Percentiles rank a stretch among this genome's conserved stretches.
These are phyloP conservation scores for Calidris pygmaea DNA, from an alignment of 2,113 vertebrate species.

Conservation along the genomic window DNA sequence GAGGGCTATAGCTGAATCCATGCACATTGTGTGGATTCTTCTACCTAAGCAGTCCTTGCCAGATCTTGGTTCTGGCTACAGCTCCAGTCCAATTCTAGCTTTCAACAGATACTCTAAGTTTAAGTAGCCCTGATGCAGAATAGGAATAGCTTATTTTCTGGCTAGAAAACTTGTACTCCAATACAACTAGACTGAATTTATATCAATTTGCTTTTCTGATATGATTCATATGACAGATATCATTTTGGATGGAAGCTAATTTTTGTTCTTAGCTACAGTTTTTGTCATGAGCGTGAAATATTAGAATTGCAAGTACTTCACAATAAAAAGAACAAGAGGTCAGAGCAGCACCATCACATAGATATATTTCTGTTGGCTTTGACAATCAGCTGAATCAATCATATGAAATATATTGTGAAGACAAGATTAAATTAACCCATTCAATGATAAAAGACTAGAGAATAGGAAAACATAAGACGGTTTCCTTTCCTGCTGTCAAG, in stretches of 20 bases:
- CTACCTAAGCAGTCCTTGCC: not conserved
- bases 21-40: fast-evolving
- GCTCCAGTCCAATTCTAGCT: not conserved
- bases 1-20: not conserved
- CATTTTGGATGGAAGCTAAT: not conserved
- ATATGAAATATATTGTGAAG: not conserved
- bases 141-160: not conserved
- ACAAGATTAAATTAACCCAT: not conserved
- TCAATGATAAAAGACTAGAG: not conserved
- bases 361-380: not conserved
- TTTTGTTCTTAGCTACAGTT: not conserved
- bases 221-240: not conserved
- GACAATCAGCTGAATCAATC: not conserved
- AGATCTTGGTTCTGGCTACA: not conserved
- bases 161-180: not conserved
- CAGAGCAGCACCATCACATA: not conserved
- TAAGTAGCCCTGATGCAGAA: not conserved
- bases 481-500: not conserved
- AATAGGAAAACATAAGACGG: not conserved
- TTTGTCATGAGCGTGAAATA: not conserved
- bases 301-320: not conserved
- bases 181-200: not conserved
- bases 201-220: not conserved
- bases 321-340: not conserved
- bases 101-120: not conserved